Evolutionary conservation across 2,888 invertebrate species (phyloP).

Genomic region (Zygaena filipendulae): DNA sequence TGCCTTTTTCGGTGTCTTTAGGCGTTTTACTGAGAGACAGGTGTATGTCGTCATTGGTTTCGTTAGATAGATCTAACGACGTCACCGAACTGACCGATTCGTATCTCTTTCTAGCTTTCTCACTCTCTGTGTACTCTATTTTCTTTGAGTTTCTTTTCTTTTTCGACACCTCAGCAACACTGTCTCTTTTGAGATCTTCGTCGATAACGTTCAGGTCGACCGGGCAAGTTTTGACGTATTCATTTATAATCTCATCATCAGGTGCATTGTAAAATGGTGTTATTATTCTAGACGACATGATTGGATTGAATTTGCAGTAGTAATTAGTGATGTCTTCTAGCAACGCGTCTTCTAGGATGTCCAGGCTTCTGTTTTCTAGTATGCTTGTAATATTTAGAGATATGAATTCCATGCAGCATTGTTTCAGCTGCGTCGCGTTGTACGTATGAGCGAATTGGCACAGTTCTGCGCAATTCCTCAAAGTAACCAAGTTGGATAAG

Average conservation of each 20-base stretch:
- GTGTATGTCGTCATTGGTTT: slow-evolving; percentile 45
- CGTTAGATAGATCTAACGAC: slow-evolving; percentile 46
- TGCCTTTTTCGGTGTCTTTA: slow-evolving; percentile 33
- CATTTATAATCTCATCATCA: slow-evolving; percentile 64
- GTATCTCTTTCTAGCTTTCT: slow-evolving; percentile 46
- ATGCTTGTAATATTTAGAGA: slow-evolving; percentile 78
- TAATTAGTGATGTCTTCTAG: slow-evolving; percentile 74
- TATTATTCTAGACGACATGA: slow-evolving; percentile 72
- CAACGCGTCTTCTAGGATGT: slow-evolving; percentile 69
- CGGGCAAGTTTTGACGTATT: slow-evolving; percentile 42
- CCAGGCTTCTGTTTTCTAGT: slow-evolving; percentile 74
- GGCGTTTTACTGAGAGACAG: slow-evolving; percentile 42
- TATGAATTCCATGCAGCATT: slow-evolving; percentile 81
- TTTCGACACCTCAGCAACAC: slow-evolving; percentile 32
- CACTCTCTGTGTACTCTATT: slow-evolving; percentile 56
- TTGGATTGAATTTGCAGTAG: slow-evolving; percentile 72
- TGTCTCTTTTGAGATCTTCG: slow-evolving; percentile 60
- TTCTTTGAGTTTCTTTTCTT: slow-evolving; percentile 49
- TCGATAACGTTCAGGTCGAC: slow-evolving; percentile 56
- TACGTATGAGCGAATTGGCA: slow-evolving; percentile 80
- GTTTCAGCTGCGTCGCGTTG: slow-evolving; percentile 78
- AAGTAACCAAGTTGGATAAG: slow-evolving; percentile 72
- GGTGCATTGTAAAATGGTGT: slow-evolving; percentile 75
- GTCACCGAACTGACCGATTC: slow-evolving; percentile 52
- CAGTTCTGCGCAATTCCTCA: slow-evolving; percentile 81